Base-by-base conservation (phyloP, 2,888 invertebrate species). In the Aphrophora alni region DNA sequence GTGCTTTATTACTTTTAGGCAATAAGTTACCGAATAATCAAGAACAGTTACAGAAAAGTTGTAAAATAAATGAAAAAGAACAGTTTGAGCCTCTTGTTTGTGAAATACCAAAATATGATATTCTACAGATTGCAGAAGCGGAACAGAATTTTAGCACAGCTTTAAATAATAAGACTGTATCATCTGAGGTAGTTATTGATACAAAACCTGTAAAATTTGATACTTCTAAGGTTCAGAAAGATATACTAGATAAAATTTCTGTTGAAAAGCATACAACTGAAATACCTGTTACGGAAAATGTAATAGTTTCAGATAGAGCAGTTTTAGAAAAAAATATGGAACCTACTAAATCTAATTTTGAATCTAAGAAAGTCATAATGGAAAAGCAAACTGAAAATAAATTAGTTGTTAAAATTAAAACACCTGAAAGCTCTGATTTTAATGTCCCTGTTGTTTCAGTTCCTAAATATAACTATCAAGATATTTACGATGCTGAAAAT, bases 81-180 rank as follows among this genome's bases (percentile, higher is more conserved):
- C n/a, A n/a, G n/a, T n/a, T n/a, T n/a, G n/a, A 26, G 21, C 24
- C 8, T n/a, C n/a, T 17, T 51, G 7, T 25, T 28, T 28, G 17
- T 76, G 76, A 76, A 76, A 51, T 14, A 7, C 77, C 68, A 21
- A 77, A 69, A 14, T 77, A 77, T 70, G 70, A 77, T 25, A 24
- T 77, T 5, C 26, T 70, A 17, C 28, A n/a, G 21, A 33, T 70
- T 69, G 24, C 69, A 25, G 77, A 77, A 33, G 77, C 77, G 21
- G 77, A 77, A 38, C 28, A 33, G 27, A 68, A 38, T 2, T 77
- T 77, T 69, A 70, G 17, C 17, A 38, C 1, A 21, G 21, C 21
- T 21, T 59, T 59, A n/a, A 59, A 4, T 21, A 21, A 21, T 21
- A 59, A 59, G 14, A 10, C 10, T 7, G 44, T 14, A 14, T 44